Evolutionary conservation across 2,888 invertebrate genomes (phyloP).

Genomic region (Meganola albula): DNA sequence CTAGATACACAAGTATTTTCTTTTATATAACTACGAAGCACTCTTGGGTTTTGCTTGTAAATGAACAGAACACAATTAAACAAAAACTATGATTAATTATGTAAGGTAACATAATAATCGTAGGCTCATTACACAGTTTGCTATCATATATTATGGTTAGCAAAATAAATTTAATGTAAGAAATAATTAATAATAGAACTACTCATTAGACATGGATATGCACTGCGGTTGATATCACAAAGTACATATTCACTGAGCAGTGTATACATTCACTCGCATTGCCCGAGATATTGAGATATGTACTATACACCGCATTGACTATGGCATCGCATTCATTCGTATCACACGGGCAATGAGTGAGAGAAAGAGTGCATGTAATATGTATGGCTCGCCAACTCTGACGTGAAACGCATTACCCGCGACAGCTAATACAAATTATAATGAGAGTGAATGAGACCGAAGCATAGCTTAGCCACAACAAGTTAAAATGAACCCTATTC

Average conservation of each 20-base stretch:
- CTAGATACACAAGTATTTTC: conserved; percentile 3
- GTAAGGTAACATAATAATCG: conserved; percentile 3
- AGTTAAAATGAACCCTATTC: no score
- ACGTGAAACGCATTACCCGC: no score
- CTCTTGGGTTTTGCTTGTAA: conserved; percentile 3
- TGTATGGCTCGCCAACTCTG: no score
- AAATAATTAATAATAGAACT: conserved; percentile 2
- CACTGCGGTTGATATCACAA: conserved; percentile 3
- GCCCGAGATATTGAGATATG: conserved; percentile 2
- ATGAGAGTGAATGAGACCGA: no score
- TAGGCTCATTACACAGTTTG: conserved; percentile 3
- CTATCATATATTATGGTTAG: conserved; percentile 3
- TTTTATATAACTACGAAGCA: conserved; percentile 2
- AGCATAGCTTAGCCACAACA: no score
- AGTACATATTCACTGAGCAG: conserved; percentile 3
- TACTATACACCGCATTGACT: conserved; percentile 2
- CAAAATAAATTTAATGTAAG: conserved; percentile 3
- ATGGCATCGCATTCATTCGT: no score
- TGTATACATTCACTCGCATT: conserved; percentile 3
- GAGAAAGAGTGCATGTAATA: no score
- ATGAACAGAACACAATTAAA: conserved; percentile 3
- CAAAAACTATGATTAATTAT: conserved; percentile 3
- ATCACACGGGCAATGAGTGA: no score
- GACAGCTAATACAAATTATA: no score
- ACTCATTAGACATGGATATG: conserved; percentile 3